These are phyloP conservation scores for Illadopsis cleaveri DNA, from an alignment of 2,113 vertebrate species.

Conservation along the genomic window DNA sequence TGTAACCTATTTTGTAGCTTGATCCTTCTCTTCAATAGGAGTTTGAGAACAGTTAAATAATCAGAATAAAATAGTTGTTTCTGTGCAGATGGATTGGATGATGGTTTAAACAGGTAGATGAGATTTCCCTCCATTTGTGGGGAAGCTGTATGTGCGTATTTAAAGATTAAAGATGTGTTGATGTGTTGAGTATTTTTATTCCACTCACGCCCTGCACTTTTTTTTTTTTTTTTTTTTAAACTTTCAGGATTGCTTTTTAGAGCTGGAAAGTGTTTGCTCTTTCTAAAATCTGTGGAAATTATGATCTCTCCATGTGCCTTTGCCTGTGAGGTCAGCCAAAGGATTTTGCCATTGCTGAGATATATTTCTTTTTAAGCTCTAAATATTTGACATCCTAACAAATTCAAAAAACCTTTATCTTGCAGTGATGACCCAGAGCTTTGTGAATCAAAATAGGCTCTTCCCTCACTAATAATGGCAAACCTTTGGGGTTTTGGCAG, in stretches of 20 bases:
- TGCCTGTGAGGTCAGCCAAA: conserved; percentile 35
- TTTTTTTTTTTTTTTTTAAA: neutral
- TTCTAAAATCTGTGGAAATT: conserved; percentile 37
- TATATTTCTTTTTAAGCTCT: neutral
- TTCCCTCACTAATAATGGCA: neutral
- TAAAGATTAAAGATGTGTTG: neutral
- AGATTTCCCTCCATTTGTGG: neutral
- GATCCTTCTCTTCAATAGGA: neutral
- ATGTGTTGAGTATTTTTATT: neutral
- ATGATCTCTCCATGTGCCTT: neutral
- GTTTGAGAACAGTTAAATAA: neutral
- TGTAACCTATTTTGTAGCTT: neutral
- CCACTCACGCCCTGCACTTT: fast-evolving
- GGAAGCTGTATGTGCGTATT: neutral
- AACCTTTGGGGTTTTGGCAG: neutral
- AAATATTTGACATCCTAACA: neutral
- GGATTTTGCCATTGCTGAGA: conserved; percentile 12
- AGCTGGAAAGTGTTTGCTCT: neutral
- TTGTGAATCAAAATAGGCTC: neutral
- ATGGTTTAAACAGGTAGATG: conserved; percentile 12
- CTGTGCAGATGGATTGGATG: neutral
- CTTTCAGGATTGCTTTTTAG: neutral
- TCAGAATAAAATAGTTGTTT: neutral
- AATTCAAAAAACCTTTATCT: neutral
- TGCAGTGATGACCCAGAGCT: neutral